These are phyloP conservation scores for Osmoderma eremita DNA, from an alignment of 2,888 invertebrate genomes.

Conservation along the genomic window DNA sequence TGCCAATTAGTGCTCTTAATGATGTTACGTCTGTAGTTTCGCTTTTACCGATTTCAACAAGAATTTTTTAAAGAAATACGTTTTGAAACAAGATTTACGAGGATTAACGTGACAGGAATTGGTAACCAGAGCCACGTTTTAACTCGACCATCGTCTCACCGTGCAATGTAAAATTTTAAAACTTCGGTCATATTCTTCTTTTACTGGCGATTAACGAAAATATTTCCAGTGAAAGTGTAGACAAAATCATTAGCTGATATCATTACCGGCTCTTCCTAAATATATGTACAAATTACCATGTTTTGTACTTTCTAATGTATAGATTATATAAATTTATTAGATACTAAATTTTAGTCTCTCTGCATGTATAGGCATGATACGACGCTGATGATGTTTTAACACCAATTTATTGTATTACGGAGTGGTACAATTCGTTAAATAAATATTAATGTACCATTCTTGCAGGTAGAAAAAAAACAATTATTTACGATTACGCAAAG, in stretches of 20 bases:
- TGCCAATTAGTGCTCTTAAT: constrained; percentile 20
- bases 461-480: too few relatives aligned
- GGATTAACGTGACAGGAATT: constrained; percentile 10
- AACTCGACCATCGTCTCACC: background rate
- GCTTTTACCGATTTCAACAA: constrained; percentile 18
- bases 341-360: background rate
- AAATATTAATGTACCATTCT: background rate
- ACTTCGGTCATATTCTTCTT: constrained; percentile 3
- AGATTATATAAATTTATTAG: constrained; percentile 3
- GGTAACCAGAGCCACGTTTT: background rate
- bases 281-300: constrained; percentile 16
- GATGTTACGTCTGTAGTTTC: constrained; percentile 18
- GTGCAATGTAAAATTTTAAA: constrained; percentile 13
- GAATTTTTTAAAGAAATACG: background rate
- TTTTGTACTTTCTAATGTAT: constrained; percentile 8
- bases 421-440: background rate
- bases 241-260: constrained; percentile 24
- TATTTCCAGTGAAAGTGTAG: constrained; percentile 31
- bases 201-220: constrained; percentile 11
- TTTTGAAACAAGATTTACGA: constrained; percentile 22
- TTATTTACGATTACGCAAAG: too few relatives aligned
- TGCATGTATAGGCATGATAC: background rate
- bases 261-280: constrained; percentile 16
- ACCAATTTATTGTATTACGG: background rate
- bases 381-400: background rate